Evolutionary conservation across 2,888 invertebrate genomes (phyloP), one percentile per base, ranked within the genome.

Genomic region (Hydropsyche betteni): DNA sequence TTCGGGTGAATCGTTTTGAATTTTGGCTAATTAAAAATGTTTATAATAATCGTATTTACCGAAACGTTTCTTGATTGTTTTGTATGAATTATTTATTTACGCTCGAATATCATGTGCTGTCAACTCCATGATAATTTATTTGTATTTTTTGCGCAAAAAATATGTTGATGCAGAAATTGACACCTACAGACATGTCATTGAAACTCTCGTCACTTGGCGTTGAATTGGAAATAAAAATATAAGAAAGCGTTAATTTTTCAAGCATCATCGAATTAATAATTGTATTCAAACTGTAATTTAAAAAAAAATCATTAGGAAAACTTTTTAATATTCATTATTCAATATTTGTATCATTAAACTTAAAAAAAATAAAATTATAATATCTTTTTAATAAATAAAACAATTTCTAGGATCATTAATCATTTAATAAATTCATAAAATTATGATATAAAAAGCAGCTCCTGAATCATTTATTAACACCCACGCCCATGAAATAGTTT

Each of bases 91-190:
- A 24, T 38, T 36, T 68, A 16, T 68, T 44, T 44, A 10, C 44
- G 24, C 10, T 7, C 12, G 4, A 44, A 4, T 69, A 73, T 24
- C 53, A 51, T 34, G 64, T n/a, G 12, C 64, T 38, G 58, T 10
- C 73, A 61, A 24, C 61, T 64, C 73, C 50, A 10, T 50, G 33
- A 12, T 12, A 51, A 33, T 55, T 76, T 74, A 74, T 52, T 68
- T 76, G 71, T 51, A 24, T 24, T 74, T 78, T 76, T 76, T 78
- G 12, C 6, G 55, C 53, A 74, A 50, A 71, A 74, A 72, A 74
- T 69, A 68, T 34, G 75, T 77, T 76, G 78, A 64, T 78, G 77
- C 77, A 75, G 78, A 78, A 78, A 75, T 71, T 77, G 78, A 78
- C 78, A 78, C 78, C 78, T 78, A 78, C 75, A 77, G 24, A 44